A percentile compares a stretch with the other conserved stretches of the same genome.
Conservation (phyloP, 2,888 invertebrate species). For the Netelia inedita region DNA sequence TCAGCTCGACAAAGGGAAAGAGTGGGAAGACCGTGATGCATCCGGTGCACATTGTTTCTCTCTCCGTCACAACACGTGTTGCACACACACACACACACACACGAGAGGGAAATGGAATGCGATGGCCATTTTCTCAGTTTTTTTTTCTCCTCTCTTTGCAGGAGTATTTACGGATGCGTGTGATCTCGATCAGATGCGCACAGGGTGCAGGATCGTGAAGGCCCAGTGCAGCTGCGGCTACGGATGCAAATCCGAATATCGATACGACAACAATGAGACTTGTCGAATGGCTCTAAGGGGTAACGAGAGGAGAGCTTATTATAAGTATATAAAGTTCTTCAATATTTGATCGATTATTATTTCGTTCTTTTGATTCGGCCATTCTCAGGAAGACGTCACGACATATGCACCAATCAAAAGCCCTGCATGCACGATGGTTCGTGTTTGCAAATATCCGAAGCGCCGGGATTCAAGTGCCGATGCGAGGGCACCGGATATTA, state of each 20-base stretch:
- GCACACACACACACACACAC: slow-evolving; percentile 32
- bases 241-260: slow-evolving; percentile 89
- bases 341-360: not conserved
- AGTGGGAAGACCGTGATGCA: slow-evolving; percentile 74
- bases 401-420: slow-evolving; percentile 88
- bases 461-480: slow-evolving; percentile 89
- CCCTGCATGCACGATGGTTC: slow-evolving; percentile 89
- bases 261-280: slow-evolving; percentile 87
- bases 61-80: slow-evolving; percentile 56
- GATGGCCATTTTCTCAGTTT: slow-evolving; percentile 7
- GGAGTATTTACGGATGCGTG: slow-evolving; percentile 83
- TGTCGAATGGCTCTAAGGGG: slow-evolving; percentile 87
- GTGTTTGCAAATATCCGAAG: slow-evolving; percentile 89
- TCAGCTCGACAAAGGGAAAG: slow-evolving; percentile 55
- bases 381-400: slow-evolving; percentile 85
- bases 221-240: slow-evolving; percentile 88
- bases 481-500: slow-evolving; percentile 92
- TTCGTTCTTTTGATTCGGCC: not conserved
- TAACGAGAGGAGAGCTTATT: not conserved
- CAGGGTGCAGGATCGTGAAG: slow-evolving; percentile 89
- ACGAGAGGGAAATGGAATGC: slow-evolving; percentile 43
- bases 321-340: slow-evolving; percentile 24
- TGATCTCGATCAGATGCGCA: slow-evolving; percentile 87
- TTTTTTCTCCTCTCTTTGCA: slow-evolving; percentile 50
- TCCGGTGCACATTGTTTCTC: slow-evolving; percentile 72